Base-by-base conservation (phyloP, 2,797 vertebrate species). In the Selene dorsalis region DNA sequence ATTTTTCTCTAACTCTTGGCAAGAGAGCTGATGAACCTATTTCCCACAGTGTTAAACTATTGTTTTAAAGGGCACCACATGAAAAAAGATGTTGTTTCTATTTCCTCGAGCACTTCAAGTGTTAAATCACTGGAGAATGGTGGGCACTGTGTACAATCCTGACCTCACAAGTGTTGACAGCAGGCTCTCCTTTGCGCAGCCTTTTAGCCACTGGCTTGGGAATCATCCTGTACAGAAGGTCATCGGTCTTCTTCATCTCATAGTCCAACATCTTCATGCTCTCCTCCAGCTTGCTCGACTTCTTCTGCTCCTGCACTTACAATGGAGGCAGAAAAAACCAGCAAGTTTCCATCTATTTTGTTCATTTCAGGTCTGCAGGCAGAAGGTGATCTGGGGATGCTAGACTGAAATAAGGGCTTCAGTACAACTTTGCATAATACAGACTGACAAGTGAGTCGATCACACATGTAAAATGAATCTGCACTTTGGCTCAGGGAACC, bases 261-360 rank as follows among this genome's bases (percentile, higher is more conserved):
- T 94, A 94, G 87, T 95, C 95, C 87, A 95, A 47, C 93, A 95
- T 95, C 90, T 95, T 95, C 95, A 95, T 91, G 84, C 93, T 95
- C 85, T 95, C 94, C 84, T 95, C 94, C 67, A 95, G 80, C 57
- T 95, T 95, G 56, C 93, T 95, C 62, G 93, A 95, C 76, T 96
- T 95, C 73, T 93, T 95, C 75, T 95, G 93, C 84, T 95, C 95
- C 94, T 95, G 82, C 20, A 26, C 32, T 50, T 66, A 68, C 62
- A 75, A 17, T n/a, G 20, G 32, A 26, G n/a, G 66, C 14, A 76
- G 38, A 79, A 69, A 50, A 39, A 76, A 35, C 73, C 18, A 69
- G 16, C 53, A 11, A 60, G 56, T 61, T 12, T 76, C 14, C 16
- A 22, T 80, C 30, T 50, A 0, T 45, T 39, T 41, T 43, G 41